Evolutionary conservation across 1,140 invertebrate species (phyloP).

Genomic region (Maconellicoccus hirsutus): DNA sequence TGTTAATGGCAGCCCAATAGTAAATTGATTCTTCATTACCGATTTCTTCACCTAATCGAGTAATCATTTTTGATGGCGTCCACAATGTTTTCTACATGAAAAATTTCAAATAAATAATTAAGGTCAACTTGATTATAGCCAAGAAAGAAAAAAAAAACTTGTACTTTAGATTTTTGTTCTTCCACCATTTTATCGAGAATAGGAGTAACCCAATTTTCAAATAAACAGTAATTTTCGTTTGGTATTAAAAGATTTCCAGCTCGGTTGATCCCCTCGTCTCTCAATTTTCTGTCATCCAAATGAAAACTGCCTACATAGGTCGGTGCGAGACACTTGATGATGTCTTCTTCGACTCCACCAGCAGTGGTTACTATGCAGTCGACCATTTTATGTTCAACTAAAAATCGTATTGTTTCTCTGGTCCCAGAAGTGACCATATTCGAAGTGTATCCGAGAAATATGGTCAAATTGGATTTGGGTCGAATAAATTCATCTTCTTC

Average conservation of each 20-base stretch:
- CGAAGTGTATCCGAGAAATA: slow-evolving; percentile 96
- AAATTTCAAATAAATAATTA: not conserved
- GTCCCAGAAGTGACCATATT: slow-evolving; percentile 94
- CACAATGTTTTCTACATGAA: slow-evolving; percentile 44
- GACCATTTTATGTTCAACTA: slow-evolving; percentile 81
- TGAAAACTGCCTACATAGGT: slow-evolving; percentile 88
- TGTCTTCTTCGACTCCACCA: slow-evolving; percentile 96
- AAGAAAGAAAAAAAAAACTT: not conserved
- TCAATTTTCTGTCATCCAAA: slow-evolving; percentile 60
- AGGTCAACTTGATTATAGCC: too few species aligned
- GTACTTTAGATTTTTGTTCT: slow-evolving; percentile 67
- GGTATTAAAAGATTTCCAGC: slow-evolving; percentile 97
- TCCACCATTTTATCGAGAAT: slow-evolving; percentile 80
- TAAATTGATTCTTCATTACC: slow-evolving; percentile 85
- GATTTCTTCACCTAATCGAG: slow-evolving; percentile 77
- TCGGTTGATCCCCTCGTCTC: slow-evolving; percentile 86
- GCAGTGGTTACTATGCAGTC: slow-evolving; percentile 97
- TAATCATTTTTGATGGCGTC: slow-evolving; percentile 87
- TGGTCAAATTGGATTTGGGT: slow-evolving; percentile 73
- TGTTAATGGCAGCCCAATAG: slow-evolving; percentile 96
- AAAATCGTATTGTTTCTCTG: slow-evolving; percentile 77
- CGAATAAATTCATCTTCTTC: slow-evolving; percentile 70
- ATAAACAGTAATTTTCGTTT: slow-evolving; percentile 96
- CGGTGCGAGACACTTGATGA: slow-evolving; percentile 95
- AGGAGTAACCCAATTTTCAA: slow-evolving; percentile 97